Conservation (phyloP, 2,797 vertebrate genomes). For the Sebastes jordani region DNA sequence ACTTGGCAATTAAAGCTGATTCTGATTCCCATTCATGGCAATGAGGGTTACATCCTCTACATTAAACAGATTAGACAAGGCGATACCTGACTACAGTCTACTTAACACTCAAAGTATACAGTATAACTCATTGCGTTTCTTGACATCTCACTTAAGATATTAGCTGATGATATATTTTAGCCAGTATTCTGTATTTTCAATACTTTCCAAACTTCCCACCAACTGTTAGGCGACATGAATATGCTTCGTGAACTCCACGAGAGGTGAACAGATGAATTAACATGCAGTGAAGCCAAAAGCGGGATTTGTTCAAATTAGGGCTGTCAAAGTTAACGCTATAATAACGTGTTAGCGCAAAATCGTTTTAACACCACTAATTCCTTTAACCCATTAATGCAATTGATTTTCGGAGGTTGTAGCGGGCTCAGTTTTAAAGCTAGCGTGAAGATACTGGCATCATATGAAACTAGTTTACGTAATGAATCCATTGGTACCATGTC, state of each 20-base stretch:
- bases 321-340: no score
- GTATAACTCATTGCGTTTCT: not conserved
- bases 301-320: not conserved
- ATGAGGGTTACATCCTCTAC: not conserved
- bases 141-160: not conserved
- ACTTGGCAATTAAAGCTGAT: no score
- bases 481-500: no score
- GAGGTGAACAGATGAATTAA: not conserved
- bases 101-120: not conserved
- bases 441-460: no score
- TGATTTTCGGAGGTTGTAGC: no score
- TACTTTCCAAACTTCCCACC: not conserved
- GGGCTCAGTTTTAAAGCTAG: no score
- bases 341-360: rapidly evolving
- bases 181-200: not conserved
- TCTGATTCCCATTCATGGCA: not conserved
- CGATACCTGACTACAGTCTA: not conserved
- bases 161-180: not conserved
- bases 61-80: not conserved
- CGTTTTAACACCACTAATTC: no score
- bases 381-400: no score
- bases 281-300: not conserved
- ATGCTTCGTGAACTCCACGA: not conserved
- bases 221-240: not conserved
- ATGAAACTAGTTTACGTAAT: no score